Conservation (phyloP, 2,113 vertebrate genomes). For the Chloropsis hardwickii region DNA sequence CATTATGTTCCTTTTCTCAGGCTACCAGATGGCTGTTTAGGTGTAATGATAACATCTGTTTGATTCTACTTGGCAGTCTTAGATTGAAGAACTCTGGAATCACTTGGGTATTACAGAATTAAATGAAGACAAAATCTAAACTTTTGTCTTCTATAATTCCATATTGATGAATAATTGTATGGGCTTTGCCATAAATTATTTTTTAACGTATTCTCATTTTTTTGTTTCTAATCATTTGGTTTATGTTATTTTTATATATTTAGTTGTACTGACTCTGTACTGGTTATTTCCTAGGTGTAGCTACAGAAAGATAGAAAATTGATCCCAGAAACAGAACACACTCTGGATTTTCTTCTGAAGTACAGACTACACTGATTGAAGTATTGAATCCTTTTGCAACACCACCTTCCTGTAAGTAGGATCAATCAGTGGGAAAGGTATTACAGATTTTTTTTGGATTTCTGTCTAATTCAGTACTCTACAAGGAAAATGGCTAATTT, state of each 20-base stretch:
- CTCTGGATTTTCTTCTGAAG: slow-evolving; percentile 49
- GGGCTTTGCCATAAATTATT: neutral
- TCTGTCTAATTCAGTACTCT: neutral
- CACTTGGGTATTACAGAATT: neutral
- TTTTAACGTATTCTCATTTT: neutral
- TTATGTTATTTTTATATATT: neutral
- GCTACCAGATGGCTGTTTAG: neutral
- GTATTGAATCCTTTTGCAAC: neutral
- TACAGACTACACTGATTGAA: neutral
- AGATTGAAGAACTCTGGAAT: neutral
- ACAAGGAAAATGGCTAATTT: neutral
- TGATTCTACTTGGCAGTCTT: neutral
- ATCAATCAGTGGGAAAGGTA: neutral
- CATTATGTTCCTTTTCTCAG: neutral
- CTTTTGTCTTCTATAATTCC: neutral
- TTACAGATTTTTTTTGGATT: neutral
- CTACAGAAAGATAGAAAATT: slow-evolving; percentile 11
- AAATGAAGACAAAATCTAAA: neutral
- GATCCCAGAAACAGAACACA: neutral
- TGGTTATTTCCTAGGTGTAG: slow-evolving; percentile 52
- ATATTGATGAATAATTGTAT: neutral
- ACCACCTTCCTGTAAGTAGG: slow-evolving; percentile 60
- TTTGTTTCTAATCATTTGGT: neutral
- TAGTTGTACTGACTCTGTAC: neutral
- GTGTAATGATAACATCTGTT: neutral